These are phyloP conservation scores for Archegozetes longisetosus DNA, from an alignment of 1,140 invertebrate species.

Conservation along the genomic window DNA sequence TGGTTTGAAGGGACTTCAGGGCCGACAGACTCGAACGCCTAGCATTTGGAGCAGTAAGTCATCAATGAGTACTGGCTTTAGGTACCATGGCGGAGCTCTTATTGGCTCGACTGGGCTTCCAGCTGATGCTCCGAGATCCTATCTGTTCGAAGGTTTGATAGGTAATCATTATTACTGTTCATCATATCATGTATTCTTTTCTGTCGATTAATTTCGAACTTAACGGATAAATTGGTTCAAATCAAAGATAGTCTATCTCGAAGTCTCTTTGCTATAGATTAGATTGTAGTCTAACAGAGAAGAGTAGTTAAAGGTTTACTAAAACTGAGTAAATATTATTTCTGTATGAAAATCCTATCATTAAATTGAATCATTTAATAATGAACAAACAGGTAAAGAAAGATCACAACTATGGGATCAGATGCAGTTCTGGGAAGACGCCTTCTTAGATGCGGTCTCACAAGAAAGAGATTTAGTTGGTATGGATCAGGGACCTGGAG, in stretches of 20 bases:
- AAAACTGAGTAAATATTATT: no score
- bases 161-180: no score
- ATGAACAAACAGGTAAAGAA: conserved; percentile 54
- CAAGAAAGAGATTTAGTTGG: conserved; percentile 98
- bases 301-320: no score
- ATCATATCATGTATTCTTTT: no score
- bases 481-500: conserved; percentile 95
- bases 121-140: conserved; percentile 66
- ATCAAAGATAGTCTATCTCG: no score
- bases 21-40: conserved; percentile 47
- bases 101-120: conserved; percentile 60
- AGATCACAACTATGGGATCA: conserved; percentile 90
- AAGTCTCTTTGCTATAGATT: no score
- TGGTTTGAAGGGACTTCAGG: conserved; percentile 27
- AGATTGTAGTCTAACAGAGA: no score
- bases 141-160: conserved; percentile 64
- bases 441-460: conserved; percentile 93
- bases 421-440: conserved; percentile 99
- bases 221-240: no score
- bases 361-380: no score
- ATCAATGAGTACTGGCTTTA: conserved; percentile 64
- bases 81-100: conserved; percentile 71
- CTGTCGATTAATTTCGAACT: no score
- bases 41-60: conserved; percentile 87
- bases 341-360: no score